Percentiles rank a stretch among this genome's conserved stretches.
These are phyloP conservation scores for Pomatorhinus ruficollis DNA, from an alignment of 2,113 vertebrate genomes.

Conservation along the genomic window DNA sequence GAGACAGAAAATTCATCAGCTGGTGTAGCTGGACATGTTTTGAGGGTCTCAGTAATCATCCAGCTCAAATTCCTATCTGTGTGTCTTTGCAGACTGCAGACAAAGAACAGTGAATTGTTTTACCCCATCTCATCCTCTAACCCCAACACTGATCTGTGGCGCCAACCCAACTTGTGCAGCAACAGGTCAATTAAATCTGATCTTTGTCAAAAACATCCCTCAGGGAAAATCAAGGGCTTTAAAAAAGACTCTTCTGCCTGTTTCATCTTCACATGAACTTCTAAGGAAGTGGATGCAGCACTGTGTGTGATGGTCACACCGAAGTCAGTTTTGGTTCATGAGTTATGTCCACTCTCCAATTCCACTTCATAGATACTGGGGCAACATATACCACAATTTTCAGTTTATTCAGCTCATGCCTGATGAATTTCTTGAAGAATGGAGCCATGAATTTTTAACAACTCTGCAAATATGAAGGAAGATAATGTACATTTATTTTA, in stretches of 20 bases:
- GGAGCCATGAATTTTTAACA: constrained; percentile 1
- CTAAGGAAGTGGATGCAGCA: background rate
- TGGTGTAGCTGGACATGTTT: background rate
- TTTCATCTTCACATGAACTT: background rate
- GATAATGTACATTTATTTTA: background rate
- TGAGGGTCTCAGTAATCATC: background rate
- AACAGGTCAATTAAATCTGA: background rate
- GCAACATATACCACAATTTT: background rate
- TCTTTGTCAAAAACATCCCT: background rate
- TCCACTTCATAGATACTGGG: background rate
- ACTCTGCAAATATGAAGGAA: background rate
- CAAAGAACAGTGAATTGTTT: background rate
- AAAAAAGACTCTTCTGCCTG: background rate
- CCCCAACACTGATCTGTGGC: rapidly evolving
- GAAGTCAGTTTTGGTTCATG: background rate
- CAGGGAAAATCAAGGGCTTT: background rate
- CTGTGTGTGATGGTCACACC: background rate
- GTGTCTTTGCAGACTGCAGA: background rate
- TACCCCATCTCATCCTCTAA: background rate
- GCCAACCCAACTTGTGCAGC: background rate
- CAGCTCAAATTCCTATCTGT: background rate
- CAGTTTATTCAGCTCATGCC: background rate
- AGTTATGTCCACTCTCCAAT: background rate
- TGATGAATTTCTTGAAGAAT: background rate
- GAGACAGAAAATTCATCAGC: background rate